Evolutionary conservation across 2,113 vertebrate genomes (phyloP).

Genomic region (Neogobius melanostomus): DNA sequence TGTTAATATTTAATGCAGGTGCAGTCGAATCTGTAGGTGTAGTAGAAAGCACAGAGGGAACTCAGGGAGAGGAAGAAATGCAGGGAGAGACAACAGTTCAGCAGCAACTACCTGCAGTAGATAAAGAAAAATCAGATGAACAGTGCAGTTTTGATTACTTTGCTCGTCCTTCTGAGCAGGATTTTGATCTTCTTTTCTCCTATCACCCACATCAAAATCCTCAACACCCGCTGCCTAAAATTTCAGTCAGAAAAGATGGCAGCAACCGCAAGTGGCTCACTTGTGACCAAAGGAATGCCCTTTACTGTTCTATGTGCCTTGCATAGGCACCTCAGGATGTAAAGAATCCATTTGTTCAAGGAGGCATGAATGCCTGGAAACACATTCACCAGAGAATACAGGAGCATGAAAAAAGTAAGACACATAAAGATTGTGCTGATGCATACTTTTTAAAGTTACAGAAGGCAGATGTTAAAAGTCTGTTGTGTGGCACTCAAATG

Average conservation of each 20-base stretch:
- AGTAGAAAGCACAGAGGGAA: too few relatives aligned
- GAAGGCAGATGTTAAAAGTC: not conserved
- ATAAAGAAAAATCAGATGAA: too few relatives aligned
- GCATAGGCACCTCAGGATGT: not conserved
- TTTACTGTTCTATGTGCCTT: not conserved
- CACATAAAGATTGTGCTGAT: not conserved
- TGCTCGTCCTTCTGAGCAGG: not conserved
- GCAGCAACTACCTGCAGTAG: too few relatives aligned
- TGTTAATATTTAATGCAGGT: too few relatives aligned
- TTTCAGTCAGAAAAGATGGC: not conserved
- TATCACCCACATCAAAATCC: not conserved
- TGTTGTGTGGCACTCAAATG: not conserved
- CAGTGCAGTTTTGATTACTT: not conserved
- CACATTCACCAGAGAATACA: not conserved
- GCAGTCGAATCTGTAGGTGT: too few relatives aligned
- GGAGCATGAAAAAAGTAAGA: not conserved
- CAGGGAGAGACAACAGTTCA: not conserved
- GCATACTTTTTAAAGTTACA: not conserved
- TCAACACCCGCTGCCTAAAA: not conserved
- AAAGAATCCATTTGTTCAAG: not conserved
- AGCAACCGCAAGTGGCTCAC: not conserved
- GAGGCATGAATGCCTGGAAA: not conserved
- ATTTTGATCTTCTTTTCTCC: not conserved
- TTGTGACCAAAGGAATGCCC: not conserved
- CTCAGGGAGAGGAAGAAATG: too few relatives aligned